Base-by-base conservation (phyloP, 2,797 vertebrate species). In the Mycteria americana region DNA sequence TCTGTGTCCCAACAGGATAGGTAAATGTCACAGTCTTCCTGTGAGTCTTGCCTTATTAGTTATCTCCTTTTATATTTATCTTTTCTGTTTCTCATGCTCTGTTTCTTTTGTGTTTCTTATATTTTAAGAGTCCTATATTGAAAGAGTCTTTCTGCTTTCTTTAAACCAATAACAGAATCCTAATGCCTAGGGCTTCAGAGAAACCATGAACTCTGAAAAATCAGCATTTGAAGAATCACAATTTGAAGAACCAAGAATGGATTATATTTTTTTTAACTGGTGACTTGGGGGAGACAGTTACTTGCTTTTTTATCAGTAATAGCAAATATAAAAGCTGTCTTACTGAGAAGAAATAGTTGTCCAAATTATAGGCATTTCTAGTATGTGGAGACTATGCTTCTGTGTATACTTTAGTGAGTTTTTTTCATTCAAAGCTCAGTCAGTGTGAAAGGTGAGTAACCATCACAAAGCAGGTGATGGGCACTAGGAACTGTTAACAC, bases 381-480 rank as follows among this genome's bases (percentile, higher is more conserved):
- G 54, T n/a, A 41, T 1, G 2, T 28, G 13, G 19, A 33, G 24
- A 68, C 27, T 67, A 69, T 64, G 33, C 24, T 79, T 95, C 59
- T 73, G 14, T 43, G 27, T 51, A 33, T 57, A 62, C 8, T 65
- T 23, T 21, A 41, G 15, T 30, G 24, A 35, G 41, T 84, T 95
- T 91, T 91, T 76, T 84, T 82, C 69, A 92, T 69, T 95, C 86
- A 86, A 67, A 73, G 23, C 39, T 54, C 30, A 85, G 80, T 72
- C 85, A 92, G 59, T 63, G 62, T 91, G 85, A 80, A 92, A 97
- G 83, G 46, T 85, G 46, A 96, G 91, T 79, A 97, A 96, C 67
- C 88, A 92, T n/a, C 54, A 69, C 46, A 64, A 87, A 81, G 73
- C 54, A 83, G 14, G 11, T 50, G 56, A 75, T 27, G 18, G 39